Evolutionary conservation across 2,113 vertebrate genomes (phyloP), one percentile per base, ranked within the genome.

Genomic region (Calidris pugnax): DNA sequence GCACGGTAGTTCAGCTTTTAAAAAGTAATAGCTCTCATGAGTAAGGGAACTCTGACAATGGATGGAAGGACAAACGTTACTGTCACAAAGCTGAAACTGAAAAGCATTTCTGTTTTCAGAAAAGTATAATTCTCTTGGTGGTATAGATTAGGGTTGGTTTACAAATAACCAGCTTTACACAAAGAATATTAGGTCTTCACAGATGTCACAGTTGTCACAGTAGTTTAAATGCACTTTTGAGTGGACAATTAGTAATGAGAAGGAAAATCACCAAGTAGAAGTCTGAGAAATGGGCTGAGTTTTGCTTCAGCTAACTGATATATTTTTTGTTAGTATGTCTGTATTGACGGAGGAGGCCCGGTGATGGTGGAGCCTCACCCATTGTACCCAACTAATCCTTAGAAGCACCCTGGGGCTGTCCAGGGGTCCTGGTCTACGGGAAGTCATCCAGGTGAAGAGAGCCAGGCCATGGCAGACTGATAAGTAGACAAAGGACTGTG

Each of bases 31-130:
- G 53, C 84, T 63, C 60, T 85, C 55, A 30, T 3, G 33, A 68
- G 51, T 57, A 84, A 93, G 21, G 23, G 63, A 66, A 75, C 53
- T 66, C 45, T 23, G 27, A 39, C 62, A 81, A 41, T 39, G n/a
- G 71, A 39, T 62, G 47, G 59, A 93, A 94, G 94, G 85, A 93
- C 50, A 90, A 94, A 90, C 0, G 19, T 87, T 28, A 47, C n/a
- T 75, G 75, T 89, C 89, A 90, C 43, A 62, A 89, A 51, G 45
- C 27, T 87, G 67, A 88, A 94, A 89, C 73, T 90, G 77, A 93
- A 95, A 96, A 97, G 76, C 43, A 85, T 41, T 92, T 86, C 73
- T 95, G 73, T 87, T 86, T 69, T 74, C 74, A 89, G 79, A 84
- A 86, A 84, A 77, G 48, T 69, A 73, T 86, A 48, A 43, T 85